Evolutionary conservation across 2,888 invertebrate genomes (phyloP).

Genomic region (Hylaea fasciaria): DNA sequence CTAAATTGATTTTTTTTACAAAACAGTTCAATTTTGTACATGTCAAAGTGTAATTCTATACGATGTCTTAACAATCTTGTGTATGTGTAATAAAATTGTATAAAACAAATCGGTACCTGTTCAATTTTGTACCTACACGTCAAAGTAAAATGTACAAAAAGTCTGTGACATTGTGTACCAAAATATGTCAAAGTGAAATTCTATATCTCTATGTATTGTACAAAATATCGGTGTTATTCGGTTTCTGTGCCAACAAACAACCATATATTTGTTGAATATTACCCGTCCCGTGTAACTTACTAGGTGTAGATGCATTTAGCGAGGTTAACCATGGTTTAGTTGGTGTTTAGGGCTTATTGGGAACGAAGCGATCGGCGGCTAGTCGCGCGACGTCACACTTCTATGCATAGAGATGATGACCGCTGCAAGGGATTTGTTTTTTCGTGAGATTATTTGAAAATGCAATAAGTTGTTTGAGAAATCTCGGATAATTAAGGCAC

Average conservation of each 20-base stretch:
- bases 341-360: constrained; percentile 18
- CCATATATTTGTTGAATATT: constrained; percentile 10
- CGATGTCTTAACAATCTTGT: too few species aligned
- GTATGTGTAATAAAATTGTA: too few species aligned
- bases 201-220: neutral
- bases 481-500: too few species aligned
- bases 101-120: too few species aligned
- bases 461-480: too few species aligned
- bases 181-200: too few species aligned
- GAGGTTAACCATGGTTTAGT: constrained; percentile 40
- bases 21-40: neutral
- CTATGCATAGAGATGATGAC: constrained; percentile 1
- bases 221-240: neutral
- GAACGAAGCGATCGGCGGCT: constrained; percentile 47
- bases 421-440: too few species aligned
- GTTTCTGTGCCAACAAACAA: constrained; percentile 31
- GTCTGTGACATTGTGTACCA: too few species aligned
- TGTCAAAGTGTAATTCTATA: neutral
- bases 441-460: too few species aligned
- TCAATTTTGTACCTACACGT: neutral
- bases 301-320: constrained; percentile 39
- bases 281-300: constrained; percentile 42
- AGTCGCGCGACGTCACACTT: constrained; percentile 35
- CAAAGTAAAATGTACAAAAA: too few species aligned
- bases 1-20: too few species aligned